Evolutionary conservation across 2,113 vertebrate species (phyloP), one percentile per base, ranked within the genome.

Genomic region (Protobothrops mucrosquamatus): DNA sequence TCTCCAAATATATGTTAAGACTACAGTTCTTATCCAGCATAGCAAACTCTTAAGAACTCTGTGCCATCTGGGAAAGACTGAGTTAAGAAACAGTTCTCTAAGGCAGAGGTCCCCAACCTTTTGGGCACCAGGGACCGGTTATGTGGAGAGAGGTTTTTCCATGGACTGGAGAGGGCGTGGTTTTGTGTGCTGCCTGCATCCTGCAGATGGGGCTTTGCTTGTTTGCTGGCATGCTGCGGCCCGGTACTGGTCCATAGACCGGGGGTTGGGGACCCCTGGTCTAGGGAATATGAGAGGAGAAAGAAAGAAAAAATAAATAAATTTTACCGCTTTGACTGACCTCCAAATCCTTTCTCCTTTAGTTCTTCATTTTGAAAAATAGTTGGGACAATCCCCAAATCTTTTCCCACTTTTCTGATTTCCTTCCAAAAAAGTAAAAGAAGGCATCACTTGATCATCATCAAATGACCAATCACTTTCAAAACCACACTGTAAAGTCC

Each of bases 261-360:
- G 8, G 48, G 48, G 48, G 48, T 51, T 51, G 48, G 48, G 48
- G 48, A 51, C 8, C 48, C 48, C 8, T 51, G 48, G 48, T 51
- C 48, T 10, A 51, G 34, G 18, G 7, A 43, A 39, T 57, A 48
- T 12, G 48, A 12, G n/a, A 11, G 15, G 26, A 3, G 43, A 4
- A 48, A 15, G 74, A 10, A 39, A 10, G 6, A n/a, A 20, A 69
- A 14, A 34, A 14, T 51, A n/a, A 8, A 34, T 2, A 51, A 10
- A 81, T 64, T 2, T 11, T 56, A 87, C 64, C 61, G 10, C n/a
- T 9, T 54, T 90, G 55, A 94, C 89, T 11, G 97, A 99, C 99
- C 99, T 98, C 99, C 99, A 96, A 99, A 99, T 29, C 99, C 99
- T 97, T 94, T 98, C 6, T 98, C 97, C 92, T 98, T 99, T 93